phyloP scores from a whole-genome alignment of 2,797 vertebrate genomes.

The Sebastes steindachneri region DNA sequence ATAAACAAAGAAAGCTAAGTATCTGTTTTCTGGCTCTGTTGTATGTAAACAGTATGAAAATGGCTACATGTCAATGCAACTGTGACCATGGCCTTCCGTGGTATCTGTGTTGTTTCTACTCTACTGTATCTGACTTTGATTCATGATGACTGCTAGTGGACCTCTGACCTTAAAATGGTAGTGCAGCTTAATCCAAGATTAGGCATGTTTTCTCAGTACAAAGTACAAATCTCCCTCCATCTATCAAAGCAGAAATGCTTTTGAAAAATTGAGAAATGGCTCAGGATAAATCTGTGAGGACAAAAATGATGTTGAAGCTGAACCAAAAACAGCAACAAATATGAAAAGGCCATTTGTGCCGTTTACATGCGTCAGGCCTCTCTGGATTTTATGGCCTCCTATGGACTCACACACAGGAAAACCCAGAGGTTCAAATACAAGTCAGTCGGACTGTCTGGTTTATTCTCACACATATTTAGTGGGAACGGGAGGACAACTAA shows the following conservation, averaged over 20 bases:
- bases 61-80: background rate
- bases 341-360: conserved; percentile 42
- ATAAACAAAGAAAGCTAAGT: background rate
- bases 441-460: conserved; percentile 10
- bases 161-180: conserved; percentile 66
- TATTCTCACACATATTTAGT: conserved; percentile 24
- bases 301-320: conserved; percentile 38
- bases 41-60: background rate
- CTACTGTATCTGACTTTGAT: conserved; percentile 44
- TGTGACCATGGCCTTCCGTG: background rate
- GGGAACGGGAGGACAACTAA: background rate
- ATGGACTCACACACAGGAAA: conserved; percentile 28
- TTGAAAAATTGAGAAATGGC: conserved; percentile 66
- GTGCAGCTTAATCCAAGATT: conserved; percentile 71
- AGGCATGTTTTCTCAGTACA: conserved; percentile 63
- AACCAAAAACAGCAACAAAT: conserved; percentile 54
- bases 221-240: conserved; percentile 67
- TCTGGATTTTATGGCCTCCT: conserved; percentile 18
- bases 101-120: conserved; percentile 38
- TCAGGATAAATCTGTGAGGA: conserved; percentile 54
- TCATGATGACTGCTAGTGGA: conserved; percentile 34
- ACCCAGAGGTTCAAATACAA: conserved; percentile 29
- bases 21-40: background rate
- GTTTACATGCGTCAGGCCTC: conserved; percentile 25
- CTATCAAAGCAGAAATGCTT: conserved; percentile 74